Percentiles rank a stretch among this genome's conserved stretches.
These are phyloP conservation scores for Dorcus hopei DNA, from an alignment of 2,888 invertebrate genomes.

Conservation along the genomic window DNA sequence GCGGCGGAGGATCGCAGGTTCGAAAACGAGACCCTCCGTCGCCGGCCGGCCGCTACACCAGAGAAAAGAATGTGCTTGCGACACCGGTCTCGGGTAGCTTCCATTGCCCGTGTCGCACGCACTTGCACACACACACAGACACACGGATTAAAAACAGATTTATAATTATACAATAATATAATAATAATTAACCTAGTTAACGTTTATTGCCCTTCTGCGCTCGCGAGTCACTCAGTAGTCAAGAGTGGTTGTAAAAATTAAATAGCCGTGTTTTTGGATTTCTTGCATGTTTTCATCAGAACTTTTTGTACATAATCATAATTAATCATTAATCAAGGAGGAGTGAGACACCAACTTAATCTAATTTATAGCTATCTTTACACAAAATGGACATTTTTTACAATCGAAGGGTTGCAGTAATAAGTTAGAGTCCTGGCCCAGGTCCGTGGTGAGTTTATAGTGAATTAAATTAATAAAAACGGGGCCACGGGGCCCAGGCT, in stretches of 20 bases:
- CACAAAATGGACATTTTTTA: conserved; percentile 53
- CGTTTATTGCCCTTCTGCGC: conserved; percentile 20
- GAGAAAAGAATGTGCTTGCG: conserved; percentile 15
- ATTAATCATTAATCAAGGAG: conserved; percentile 32
- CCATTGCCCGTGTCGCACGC: conserved; percentile 12
- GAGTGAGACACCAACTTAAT: conserved; percentile 47
- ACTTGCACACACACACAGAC: conserved; percentile 17
- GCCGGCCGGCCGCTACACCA: conserved; percentile 17
- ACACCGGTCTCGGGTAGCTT: conserved; percentile 15
- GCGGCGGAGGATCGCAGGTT: conserved; percentile 36
- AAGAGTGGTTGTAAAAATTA: conserved; percentile 14
- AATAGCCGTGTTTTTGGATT: conserved; percentile 9
- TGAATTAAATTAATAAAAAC: conserved; percentile 23
- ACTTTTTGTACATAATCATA: conserved; percentile 26
- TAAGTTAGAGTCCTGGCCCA: conserved; percentile 36
- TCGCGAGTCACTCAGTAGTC: conserved; percentile 21
- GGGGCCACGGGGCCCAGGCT: conserved; percentile 19
- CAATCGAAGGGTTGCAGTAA: conserved; percentile 50
- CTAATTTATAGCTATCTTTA: conserved; percentile 52
- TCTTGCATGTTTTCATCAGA: conserved; percentile 16
- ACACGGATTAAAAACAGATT: conserved; percentile 19
- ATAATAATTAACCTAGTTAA: conserved; percentile 18
- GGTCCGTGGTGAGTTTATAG: conserved; percentile 23
- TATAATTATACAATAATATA: conserved; percentile 17
- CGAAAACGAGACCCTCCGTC: conserved; percentile 23